A percentile compares a stretch with the other conserved stretches of the same genome.
Evolutionary conservation across 2,797 vertebrate genomes (phyloP).

Genomic region (Diceros bicornis): DNA sequence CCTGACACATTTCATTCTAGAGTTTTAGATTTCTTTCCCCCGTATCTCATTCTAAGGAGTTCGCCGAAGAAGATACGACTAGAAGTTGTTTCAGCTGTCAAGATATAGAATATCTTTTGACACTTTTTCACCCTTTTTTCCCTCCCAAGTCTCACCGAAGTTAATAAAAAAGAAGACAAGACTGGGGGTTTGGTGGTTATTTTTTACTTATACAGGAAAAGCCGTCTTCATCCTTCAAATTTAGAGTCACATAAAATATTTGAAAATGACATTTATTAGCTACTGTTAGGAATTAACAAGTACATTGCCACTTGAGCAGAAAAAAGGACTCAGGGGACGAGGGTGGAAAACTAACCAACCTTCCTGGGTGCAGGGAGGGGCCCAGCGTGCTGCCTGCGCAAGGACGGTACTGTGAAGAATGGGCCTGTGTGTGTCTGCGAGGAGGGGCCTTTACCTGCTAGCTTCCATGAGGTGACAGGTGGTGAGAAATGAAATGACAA

Average conservation of each 20-base stretch:
- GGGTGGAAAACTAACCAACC: not conserved
- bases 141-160: not conserved
- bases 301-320: not conserved
- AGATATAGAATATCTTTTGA: constrained; percentile 54
- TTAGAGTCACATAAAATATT: not conserved
- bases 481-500: not conserved
- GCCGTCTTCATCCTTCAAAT: not conserved
- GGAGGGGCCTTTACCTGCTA: not conserved
- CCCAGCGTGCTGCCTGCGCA: too few relatives aligned
- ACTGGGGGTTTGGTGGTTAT: not conserved
- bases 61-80: not conserved
- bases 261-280: constrained; percentile 49
- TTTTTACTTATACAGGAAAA: constrained; percentile 55
- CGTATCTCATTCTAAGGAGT: constrained; percentile 16
- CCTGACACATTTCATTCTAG: not conserved
- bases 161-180: constrained; percentile 24
- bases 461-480: not conserved
- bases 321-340: not conserved
- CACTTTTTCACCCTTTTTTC: not conserved
- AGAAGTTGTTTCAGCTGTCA: constrained; percentile 57
- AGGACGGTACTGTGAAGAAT: accelerated
- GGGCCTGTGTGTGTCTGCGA: accelerated
- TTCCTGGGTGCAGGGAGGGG: not conserved
- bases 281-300: constrained; percentile 28
- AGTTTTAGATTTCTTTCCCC: not conserved